phyloP scores from a whole-genome alignment of 64 coral and sea anemone species.

The Trachythela sp. region DNA sequence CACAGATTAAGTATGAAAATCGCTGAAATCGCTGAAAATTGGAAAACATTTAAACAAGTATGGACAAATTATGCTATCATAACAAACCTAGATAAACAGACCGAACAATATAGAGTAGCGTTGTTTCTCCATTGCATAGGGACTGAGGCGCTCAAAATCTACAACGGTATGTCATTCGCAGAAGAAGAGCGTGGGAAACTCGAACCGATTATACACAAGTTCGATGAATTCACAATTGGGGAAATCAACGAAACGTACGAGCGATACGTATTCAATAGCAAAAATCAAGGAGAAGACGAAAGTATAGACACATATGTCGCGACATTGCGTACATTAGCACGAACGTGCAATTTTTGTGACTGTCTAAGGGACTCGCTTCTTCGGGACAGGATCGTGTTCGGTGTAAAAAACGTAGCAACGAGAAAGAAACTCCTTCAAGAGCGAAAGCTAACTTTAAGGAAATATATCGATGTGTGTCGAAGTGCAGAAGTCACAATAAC shows the following conservation, averaged over 20 bases:
- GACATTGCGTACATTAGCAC: background rate
- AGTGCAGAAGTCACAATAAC: no score
- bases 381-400: no score
- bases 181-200: background rate
- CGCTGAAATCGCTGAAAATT: slow-evolving; percentile 33
- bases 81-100: slow-evolving; percentile 33
- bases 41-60: slow-evolving; percentile 43
- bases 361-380: background rate
- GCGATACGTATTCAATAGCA: no score
- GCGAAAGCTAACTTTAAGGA: no score
- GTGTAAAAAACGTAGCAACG: no score
- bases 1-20: no score
- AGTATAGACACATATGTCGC: background rate
- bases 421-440: no score
- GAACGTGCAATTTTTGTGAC: slow-evolving; percentile 39
- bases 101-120: slow-evolving; percentile 42
- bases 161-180: slow-evolving; percentile 32
- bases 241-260: no score
- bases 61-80: slow-evolving; percentile 52
- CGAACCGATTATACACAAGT: no score
- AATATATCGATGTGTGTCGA: no score
- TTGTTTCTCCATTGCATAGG: slow-evolving; percentile 42
- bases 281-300: background rate
- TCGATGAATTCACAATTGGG: no score
- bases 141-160: slow-evolving; percentile 32